phyloP scores from a whole-genome alignment of 2,888 invertebrate genomes.

The Chouioia cunea region DNA sequence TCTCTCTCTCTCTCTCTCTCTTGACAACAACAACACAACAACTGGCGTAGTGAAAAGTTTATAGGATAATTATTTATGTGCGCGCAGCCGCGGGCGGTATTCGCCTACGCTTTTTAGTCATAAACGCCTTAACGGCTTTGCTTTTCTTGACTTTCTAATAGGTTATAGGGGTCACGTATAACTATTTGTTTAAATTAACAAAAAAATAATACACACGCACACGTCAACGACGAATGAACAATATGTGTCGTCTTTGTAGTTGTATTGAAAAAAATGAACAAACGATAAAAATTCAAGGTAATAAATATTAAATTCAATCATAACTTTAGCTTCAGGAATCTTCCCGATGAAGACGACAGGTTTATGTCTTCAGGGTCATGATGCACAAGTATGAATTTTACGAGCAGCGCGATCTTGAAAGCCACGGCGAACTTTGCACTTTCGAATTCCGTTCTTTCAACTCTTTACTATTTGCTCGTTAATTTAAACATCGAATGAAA shows the following conservation, averaged over 20 bases:
- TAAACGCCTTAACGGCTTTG: neutral
- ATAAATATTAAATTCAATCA: slow-evolving; percentile 23
- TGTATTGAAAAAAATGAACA: slow-evolving; percentile 14
- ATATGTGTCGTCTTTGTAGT: neutral
- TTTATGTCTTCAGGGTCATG: slow-evolving; percentile 35
- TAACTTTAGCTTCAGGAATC: neutral
- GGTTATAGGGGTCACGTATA: neutral
- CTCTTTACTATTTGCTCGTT: no score
- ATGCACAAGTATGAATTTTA: slow-evolving; percentile 27
- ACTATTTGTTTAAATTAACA: no score
- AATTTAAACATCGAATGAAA: no score
- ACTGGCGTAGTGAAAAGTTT: slow-evolving; percentile 16
- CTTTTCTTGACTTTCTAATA: slow-evolving; percentile 22
- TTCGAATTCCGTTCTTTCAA: slow-evolving; percentile 14
- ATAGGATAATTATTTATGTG: slow-evolving; percentile 23
- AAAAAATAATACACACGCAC: no score
- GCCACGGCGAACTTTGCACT: slow-evolving; percentile 40
- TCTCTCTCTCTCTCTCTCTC: no score
- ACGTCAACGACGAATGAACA: no score
- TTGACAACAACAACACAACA: neutral
- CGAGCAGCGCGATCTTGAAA: slow-evolving; percentile 21
- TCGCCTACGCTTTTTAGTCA: slow-evolving; percentile 8
- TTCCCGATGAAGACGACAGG: slow-evolving; percentile 11
- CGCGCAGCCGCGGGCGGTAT: slow-evolving; percentile 5
- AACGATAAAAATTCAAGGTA: no score